Evolutionary conservation across 2,113 vertebrate species (phyloP).

Genomic region (Lutjanus erythropterus): DNA sequence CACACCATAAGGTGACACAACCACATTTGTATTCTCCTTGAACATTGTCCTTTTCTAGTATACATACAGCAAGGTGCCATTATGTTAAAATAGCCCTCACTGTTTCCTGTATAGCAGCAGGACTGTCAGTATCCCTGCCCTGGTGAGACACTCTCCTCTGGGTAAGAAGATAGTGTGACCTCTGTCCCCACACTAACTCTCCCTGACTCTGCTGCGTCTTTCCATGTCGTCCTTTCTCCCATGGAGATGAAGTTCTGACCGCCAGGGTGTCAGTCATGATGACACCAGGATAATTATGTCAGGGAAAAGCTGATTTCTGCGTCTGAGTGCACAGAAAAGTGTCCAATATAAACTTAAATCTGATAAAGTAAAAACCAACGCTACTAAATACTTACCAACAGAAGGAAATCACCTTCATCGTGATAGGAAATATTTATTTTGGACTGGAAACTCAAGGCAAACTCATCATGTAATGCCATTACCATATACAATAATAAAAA

Average conservation of each 20-base stretch:
- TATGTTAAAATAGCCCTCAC: constrained; percentile 24
- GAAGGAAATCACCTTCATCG: not conserved
- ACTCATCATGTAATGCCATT: not conserved
- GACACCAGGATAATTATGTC: constrained; percentile 10
- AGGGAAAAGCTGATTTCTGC: not conserved
- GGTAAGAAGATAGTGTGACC: constrained; percentile 47
- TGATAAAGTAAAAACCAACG: not conserved
- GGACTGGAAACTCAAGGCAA: not conserved
- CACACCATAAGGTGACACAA: not conserved
- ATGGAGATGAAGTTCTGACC: constrained; percentile 9
- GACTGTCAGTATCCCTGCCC: constrained; percentile 18
- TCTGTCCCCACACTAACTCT: constrained; percentile 38
- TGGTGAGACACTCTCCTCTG: constrained; percentile 34
- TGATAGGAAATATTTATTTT: not conserved
- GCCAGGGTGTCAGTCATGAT: not conserved
- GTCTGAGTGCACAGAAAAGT: not conserved
- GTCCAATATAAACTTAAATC: not conserved
- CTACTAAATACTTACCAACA: not conserved
- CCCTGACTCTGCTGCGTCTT: constrained; percentile 16
- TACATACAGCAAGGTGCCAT: constrained; percentile 14
- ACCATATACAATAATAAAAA: not conserved
- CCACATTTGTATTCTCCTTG: constrained; percentile 46
- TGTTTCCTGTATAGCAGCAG: not conserved
- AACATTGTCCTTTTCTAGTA: not conserved
- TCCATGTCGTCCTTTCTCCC: constrained; percentile 14